phyloP scores from a whole-genome alignment of 2,797 vertebrate species.

The Myotis findleyi region DNA sequence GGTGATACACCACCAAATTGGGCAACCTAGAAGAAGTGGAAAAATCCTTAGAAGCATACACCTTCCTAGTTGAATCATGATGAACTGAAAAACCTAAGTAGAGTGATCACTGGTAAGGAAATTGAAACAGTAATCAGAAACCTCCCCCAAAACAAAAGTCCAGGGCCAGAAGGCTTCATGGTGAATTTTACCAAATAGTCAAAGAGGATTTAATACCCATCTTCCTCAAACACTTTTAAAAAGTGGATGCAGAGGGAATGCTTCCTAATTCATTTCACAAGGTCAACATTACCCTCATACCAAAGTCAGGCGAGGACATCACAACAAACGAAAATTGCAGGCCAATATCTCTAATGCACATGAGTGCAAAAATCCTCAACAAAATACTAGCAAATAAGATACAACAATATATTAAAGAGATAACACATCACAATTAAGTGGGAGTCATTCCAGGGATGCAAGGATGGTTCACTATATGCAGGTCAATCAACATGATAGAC shows the following conservation, averaged over 20 bases:
- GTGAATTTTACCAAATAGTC: background rate
- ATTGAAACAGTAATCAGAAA: background rate
- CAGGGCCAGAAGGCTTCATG: background rate
- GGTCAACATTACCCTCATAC: background rate
- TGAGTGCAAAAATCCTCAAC: background rate
- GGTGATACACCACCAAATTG: background rate
- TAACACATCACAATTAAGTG: background rate
- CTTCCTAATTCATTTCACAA: background rate
- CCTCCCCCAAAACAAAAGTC: background rate
- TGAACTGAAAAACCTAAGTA: background rate
- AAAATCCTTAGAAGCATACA: background rate
- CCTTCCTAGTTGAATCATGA: background rate
- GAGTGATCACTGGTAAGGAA: background rate
- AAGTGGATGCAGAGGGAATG: background rate
- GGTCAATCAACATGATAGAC: background rate
- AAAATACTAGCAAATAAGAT: background rate
- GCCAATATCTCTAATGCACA: background rate
- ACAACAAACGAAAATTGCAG: background rate
- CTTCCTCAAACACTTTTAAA: background rate
- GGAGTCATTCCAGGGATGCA: background rate
- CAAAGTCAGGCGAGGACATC: background rate
- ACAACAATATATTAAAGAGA: background rate
- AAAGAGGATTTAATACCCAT: background rate
- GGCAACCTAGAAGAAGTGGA: background rate
- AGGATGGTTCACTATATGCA: background rate